Percentiles rank a stretch among this genome's conserved stretches.
Conservation (phyloP, 2,113 vertebrate species). For the Semnornis frantzii region DNA sequence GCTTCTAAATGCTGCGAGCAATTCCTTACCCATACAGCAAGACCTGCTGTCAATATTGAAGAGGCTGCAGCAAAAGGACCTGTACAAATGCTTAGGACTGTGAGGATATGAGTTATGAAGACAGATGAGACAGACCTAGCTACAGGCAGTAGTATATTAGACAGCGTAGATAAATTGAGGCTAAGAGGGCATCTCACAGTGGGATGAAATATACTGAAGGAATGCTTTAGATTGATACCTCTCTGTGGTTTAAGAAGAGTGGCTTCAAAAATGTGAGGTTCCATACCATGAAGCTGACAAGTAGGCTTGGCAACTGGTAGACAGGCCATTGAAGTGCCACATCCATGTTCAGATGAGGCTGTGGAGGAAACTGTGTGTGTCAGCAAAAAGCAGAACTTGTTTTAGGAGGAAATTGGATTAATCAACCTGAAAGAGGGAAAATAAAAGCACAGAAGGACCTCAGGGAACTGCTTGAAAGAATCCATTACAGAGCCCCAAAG, state of each 20-base stretch:
- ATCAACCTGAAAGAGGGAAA: background rate
- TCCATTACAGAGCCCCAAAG: no score
- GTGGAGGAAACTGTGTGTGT: background rate
- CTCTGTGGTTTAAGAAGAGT: background rate
- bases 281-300: background rate
- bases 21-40: conserved; percentile 15
- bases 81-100: conserved; percentile 25
- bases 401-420: background rate
- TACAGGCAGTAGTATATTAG: conserved; percentile 44
- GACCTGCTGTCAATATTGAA: conserved; percentile 40
- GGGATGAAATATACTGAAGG: conserved; percentile 35
- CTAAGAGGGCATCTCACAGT: conserved; percentile 35
- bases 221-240: conserved; percentile 35
- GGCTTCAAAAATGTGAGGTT: conserved; percentile 12
- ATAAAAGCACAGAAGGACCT: background rate
- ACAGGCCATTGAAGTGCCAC: background rate
- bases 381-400: background rate
- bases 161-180: conserved; percentile 61
- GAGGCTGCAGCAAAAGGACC: background rate
- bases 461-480: no score
- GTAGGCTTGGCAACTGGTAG: background rate
- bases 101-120: conserved; percentile 61
- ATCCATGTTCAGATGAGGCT: background rate
- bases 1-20: conserved; percentile 8
- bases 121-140: conserved; percentile 59